These are phyloP conservation scores for Drosophila setifemur DNA, from an alignment of 1,140 invertebrate genomes.

Conservation along the genomic window DNA sequence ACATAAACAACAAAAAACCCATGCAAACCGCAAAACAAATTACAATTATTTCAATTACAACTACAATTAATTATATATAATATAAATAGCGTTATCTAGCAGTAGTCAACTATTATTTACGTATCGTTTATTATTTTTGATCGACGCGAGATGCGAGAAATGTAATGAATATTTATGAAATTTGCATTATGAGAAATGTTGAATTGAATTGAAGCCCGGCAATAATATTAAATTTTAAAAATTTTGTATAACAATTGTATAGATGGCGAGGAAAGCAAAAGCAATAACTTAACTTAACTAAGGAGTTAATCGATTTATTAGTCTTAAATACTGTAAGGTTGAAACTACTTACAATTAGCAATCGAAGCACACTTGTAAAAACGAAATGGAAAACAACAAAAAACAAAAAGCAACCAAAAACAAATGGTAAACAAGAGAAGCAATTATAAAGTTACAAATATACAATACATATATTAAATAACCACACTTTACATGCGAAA, in stretches of 20 bases:
- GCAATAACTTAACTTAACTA: conserved; percentile 73
- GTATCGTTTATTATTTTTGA: conserved; percentile 32
- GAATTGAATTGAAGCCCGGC: conserved; percentile 67
- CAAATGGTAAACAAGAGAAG: conserved; percentile 24
- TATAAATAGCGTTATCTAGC: conserved; percentile 54
- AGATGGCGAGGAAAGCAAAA: conserved; percentile 45
- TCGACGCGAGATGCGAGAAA: conserved; percentile 6
- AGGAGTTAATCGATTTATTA: conserved; percentile 75
- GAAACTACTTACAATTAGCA: conserved; percentile 72
- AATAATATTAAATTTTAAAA: conserved; percentile 78
- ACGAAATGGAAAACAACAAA: conserved; percentile 8
- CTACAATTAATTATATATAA: conserved; percentile 48
- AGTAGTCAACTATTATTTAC: conserved; percentile 58
- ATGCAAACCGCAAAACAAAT: conserved; percentile 53
- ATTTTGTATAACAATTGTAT: conserved; percentile 78
- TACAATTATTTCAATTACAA: conserved; percentile 73
- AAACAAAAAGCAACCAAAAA: conserved; percentile 12
- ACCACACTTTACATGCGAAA: conserved; percentile 38
- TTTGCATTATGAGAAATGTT: conserved; percentile 46
- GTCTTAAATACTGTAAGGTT: conserved; percentile 64
- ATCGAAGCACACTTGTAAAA: conserved; percentile 62
- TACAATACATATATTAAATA: conserved; percentile 48
- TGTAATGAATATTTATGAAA: conserved; percentile 49
- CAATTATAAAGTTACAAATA: conserved; percentile 69
- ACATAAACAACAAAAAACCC: conserved; percentile 38